phyloP scores from a whole-genome alignment of 2,113 vertebrate species.

The Psilopsiagon aurifrons region DNA sequence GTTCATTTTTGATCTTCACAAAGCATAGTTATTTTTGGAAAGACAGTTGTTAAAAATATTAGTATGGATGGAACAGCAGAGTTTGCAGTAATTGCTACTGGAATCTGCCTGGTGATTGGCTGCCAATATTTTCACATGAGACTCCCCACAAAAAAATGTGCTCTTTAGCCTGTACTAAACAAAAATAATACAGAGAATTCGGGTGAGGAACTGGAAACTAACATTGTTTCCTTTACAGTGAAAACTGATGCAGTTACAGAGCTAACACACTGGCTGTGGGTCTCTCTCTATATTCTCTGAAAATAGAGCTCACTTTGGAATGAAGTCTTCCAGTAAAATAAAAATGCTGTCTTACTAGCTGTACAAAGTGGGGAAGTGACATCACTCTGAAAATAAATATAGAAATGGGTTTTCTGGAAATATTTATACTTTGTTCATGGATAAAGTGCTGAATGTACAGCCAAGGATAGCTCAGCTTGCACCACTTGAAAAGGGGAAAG shows the following conservation, averaged over 20 bases:
- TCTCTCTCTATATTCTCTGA: not conserved
- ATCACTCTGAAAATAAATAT: conserved; percentile 64
- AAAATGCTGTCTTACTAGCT: not conserved
- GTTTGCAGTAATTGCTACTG: conserved; percentile 63
- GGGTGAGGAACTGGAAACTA: not conserved
- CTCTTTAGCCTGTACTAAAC: conserved; percentile 28
- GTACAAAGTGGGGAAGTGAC: conserved; percentile 41
- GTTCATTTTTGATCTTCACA: conserved; percentile 56
- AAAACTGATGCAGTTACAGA: not conserved
- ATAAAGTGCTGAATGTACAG: conserved; percentile 46
- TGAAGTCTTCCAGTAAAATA: not conserved
- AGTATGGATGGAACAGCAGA: conserved; percentile 37
- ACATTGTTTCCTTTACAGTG: not conserved
- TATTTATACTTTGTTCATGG: conserved; percentile 44
- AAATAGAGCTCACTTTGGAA: conserved; percentile 30
- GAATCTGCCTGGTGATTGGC: not conserved
- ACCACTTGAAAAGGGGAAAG: conserved; percentile 15
- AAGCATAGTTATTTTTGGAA: conserved; percentile 61
- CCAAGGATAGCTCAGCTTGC: conserved; percentile 31
- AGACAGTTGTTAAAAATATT: conserved; percentile 41
- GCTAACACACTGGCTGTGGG: not conserved
- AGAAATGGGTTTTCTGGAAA: conserved; percentile 62
- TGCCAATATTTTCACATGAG: conserved; percentile 46
- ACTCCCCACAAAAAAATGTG: conserved; percentile 19
- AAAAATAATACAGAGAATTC: not conserved